Evolutionary conservation across 1,140 invertebrate genomes (phyloP).

Genomic region (Brachionus plicatilis): DNA sequence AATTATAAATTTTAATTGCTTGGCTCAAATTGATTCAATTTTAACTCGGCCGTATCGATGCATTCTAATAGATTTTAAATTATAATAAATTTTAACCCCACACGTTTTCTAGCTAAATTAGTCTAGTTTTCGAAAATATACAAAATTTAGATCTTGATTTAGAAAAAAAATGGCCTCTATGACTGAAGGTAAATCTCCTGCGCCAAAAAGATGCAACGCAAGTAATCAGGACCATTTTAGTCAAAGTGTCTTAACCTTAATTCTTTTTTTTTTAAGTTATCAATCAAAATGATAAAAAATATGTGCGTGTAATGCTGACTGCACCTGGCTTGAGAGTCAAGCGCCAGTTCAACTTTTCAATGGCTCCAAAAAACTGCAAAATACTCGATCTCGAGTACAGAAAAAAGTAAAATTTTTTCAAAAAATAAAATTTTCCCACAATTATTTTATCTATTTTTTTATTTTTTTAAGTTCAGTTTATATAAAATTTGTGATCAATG

Average conservation of each 20-base stretch:
- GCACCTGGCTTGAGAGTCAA: neutral
- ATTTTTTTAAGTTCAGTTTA: neutral
- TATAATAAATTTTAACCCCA: neutral
- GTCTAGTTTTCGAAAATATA: neutral
- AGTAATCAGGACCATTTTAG: neutral
- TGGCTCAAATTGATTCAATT: neutral
- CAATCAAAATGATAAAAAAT: slow-evolving; percentile 30
- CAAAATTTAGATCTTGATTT: neutral
- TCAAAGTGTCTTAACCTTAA: neutral
- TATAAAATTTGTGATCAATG: slow-evolving; percentile 24
- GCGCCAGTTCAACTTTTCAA: neutral
- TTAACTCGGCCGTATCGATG: neutral
- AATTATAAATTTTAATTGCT: neutral
- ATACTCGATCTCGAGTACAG: neutral
- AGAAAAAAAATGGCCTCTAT: neutral
- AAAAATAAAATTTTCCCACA: neutral
- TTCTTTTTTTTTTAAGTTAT: neutral
- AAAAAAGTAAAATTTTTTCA: neutral
- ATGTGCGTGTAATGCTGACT: slow-evolving; percentile 3
- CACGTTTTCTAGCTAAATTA: neutral
- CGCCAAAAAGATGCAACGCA: neutral
- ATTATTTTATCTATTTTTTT: neutral
- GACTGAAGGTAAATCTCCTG: neutral
- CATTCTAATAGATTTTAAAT: neutral
- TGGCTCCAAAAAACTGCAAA: neutral